Evolutionary conservation across 2,888 invertebrate species (phyloP).

Genomic region (Willowsia nigromaculata): DNA sequence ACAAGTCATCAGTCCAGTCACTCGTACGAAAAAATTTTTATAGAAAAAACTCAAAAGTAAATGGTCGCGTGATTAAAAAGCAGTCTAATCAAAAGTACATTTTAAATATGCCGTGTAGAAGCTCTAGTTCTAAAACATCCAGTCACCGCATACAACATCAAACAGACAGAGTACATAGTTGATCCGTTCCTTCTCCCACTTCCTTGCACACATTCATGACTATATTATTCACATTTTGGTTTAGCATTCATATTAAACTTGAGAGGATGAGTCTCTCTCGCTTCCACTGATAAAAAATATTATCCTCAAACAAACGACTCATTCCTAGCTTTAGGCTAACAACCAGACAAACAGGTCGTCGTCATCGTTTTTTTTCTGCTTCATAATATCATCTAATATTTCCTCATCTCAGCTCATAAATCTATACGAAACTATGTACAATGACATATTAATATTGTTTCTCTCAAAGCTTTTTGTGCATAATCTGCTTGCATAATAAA

Average conservation of each 20-base stretch:
- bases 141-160: too few species aligned
- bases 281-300: neutral
- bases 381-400: neutral
- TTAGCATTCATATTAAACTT: neutral
- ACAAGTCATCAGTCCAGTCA: too few species aligned
- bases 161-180: too few species aligned
- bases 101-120: too few species aligned
- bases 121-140: too few species aligned
- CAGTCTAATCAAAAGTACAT: neutral
- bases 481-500: neutral
- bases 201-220: neutral
- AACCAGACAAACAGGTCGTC: conserved; percentile 2
- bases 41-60: too few species aligned
- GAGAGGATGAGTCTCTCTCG: neutral
- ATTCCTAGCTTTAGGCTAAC: neutral
- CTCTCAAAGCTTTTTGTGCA: neutral
- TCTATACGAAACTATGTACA: neutral
- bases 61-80: neutral
- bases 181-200: neutral
- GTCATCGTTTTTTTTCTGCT: neutral
- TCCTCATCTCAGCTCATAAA: conserved; percentile 2
- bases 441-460: too few species aligned
- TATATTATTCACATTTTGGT: neutral
- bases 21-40: too few species aligned
- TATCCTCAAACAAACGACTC: neutral